Conservation (phyloP, 2,888 invertebrate genomes). For the Rhyacophila evoluta region DNA sequence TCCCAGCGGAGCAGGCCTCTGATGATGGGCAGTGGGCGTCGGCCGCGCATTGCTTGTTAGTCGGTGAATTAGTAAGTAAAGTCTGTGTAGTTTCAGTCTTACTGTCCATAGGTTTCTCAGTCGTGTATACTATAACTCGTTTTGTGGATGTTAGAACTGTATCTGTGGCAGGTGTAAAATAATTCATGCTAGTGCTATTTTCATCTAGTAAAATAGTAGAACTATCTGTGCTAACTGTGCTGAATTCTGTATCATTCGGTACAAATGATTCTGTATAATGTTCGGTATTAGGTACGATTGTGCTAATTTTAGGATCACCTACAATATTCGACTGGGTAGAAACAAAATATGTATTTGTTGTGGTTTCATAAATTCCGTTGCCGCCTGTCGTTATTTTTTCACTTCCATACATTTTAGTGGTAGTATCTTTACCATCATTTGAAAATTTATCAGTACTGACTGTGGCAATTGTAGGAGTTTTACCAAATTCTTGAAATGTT, state of each 20-base stretch:
- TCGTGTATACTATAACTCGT: slow-evolving; percentile 8
- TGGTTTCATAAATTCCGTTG: not conserved
- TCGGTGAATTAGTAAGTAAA: slow-evolving; percentile 54
- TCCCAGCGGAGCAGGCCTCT: slow-evolving; percentile 74
- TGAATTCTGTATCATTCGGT: not conserved
- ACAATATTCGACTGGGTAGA: not conserved
- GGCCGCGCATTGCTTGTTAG: slow-evolving; percentile 69
- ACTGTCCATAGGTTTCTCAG: slow-evolving; percentile 6
- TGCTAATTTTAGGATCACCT: not conserved
- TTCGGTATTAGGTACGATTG: not conserved
- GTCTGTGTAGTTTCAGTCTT: slow-evolving; percentile 40
- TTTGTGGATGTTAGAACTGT: not conserved
- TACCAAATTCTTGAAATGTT: not conserved
- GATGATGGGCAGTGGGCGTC: slow-evolving; percentile 74
- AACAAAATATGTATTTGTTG: not conserved
- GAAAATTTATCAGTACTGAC: not conserved
- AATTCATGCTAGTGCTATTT: not conserved
- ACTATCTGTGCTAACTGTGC: not conserved
- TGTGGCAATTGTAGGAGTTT: not conserved
- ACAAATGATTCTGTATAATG: not conserved
- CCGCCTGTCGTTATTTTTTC: not conserved
- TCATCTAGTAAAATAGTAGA: not conserved
- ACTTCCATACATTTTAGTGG: not conserved
- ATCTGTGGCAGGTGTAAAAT: not conserved
- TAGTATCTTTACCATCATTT: not conserved